These are phyloP conservation scores for Acromyrmex heyeri DNA, from an alignment of 1,140 invertebrate genomes.

Conservation along the genomic window DNA sequence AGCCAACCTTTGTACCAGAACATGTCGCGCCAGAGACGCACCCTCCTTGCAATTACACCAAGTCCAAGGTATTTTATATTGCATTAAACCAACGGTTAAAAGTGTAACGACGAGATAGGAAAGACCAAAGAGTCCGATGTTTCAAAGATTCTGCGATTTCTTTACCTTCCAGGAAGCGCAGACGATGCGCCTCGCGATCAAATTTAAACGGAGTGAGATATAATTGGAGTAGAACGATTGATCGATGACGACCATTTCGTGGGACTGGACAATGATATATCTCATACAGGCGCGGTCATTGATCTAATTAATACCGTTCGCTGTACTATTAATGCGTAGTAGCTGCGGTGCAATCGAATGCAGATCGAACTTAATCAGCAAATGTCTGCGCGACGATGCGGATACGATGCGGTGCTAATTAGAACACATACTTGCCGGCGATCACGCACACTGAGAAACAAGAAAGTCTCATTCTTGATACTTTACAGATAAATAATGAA, in stretches of 20 bases:
- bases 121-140: not conserved
- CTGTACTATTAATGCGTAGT: not conserved
- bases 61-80: slow-evolving; percentile 7
- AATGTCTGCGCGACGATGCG: slow-evolving; percentile 53
- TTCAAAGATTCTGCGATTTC: not conserved
- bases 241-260: slow-evolving; percentile 34
- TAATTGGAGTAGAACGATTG: slow-evolving; percentile 49
- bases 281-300: slow-evolving; percentile 47
- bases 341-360: slow-evolving; percentile 2
- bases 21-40: slow-evolving; percentile 14
- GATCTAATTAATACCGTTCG: slow-evolving; percentile 59
- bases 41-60: slow-evolving; percentile 15
- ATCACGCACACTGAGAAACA: not conserved
- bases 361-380: slow-evolving; percentile 47
- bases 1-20: slow-evolving; percentile 11
- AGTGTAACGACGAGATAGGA: not conserved
- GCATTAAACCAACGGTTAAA: not conserved
- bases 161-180: not conserved
- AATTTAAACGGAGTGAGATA: slow-evolving; percentile 31
- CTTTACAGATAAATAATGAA: slow-evolving; percentile 48
- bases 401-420: slow-evolving; percentile 41
- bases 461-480: slow-evolving; percentile 5
- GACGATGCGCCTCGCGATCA: not conserved
- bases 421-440: not conserved
- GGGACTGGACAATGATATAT: slow-evolving; percentile 49